Evolutionary conservation across 2,113 vertebrate species (phyloP), one percentile per base, ranked within the genome.

Genomic region (Pholis gunnellus): DNA sequence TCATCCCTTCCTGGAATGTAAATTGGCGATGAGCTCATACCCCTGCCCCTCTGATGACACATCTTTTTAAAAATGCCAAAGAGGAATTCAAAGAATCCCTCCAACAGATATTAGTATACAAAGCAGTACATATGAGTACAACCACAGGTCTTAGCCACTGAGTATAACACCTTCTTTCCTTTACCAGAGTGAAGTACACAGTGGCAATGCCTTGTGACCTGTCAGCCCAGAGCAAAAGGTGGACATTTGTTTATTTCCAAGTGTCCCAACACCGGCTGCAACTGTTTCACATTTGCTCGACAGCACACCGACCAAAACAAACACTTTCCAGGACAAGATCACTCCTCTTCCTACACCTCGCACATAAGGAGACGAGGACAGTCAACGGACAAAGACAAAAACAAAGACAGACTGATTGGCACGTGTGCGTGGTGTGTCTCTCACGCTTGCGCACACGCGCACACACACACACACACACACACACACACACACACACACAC

Each of bases 1-100:
- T 89, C 88, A 89, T 88, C 78, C 59, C 66, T 87, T 87, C 78
- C 87, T 82, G 84, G 85, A 92, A 87, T 81, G 78, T 83, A 68
- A 88, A 88, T 44, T 59, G 52, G 34, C 25, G 72, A 87, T 92
- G 88, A 90, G 78, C 52, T 91, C 87, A 91, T 81, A 11, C 70
- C 52, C 42, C 17, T 68, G 59, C 34, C 67, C 67, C 64, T 69
- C 48, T 66, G 81, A 91, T 92, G 88, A 91, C 80, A 82, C 74
- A 89, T 84, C 70, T 46, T 22, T 31, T 71, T 18, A 75, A 56
- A 80, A 40, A 75, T 42, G 70, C 67, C 75, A 82, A 31, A 73
- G 25, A 69, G 34, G 75, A 69, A 76, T 79, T 66, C 60, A 4
- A 71, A 61, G 29, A 71, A 69, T 25, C 17, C 5, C 20, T 34